Evolutionary conservation across 2,888 invertebrate genomes (phyloP), one percentile per base, ranked within the genome.

Genomic region (Heliconius cydno): DNA sequence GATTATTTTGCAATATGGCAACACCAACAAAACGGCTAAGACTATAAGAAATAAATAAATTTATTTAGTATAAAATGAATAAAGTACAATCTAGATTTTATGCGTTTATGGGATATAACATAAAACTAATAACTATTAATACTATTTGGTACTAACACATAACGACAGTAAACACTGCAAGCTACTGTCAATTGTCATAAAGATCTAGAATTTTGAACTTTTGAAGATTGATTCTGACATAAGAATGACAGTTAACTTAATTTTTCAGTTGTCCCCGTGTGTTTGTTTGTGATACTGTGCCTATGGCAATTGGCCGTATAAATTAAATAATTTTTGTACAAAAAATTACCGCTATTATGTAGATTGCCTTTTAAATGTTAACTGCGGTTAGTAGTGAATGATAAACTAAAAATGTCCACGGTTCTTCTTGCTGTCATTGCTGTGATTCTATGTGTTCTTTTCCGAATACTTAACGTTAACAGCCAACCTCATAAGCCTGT

Each of bases 391-490:
- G 83, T 82, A 80, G 79, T 84, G 38, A 67, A 73, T 12, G 28
- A 84, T 83, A 81, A 78, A 81, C 73, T 78, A 83, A 92, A 85
- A 88, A 98, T 98, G 98, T 98, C 98, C 87, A 97, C 98, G 83
- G 97, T 97, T 82, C 95, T 98, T 85, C 93, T 98, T 86, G 97
- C 98, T 82, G 96, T 97, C 81, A 94, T 98, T 85, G 98, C 98
- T 83, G 97, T 98, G 82, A 97, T 98, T 87, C 94, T 98, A 82
- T 98, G 98, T 92, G 96, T 98, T 87, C 95, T 98, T 84, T 98
- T 98, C 90, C 96, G 98, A 90, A 97, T 98, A 90, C 93, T 98
- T 85, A 98, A 98, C 92, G 97, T 98, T 82, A 97, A 97, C 92
- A 97, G 97, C 88, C 97, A 97, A 89, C 96, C 98, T 60, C 96